Evolutionary conservation across 2,888 invertebrate genomes (phyloP).

Genomic region (Eustalomyia histrio): DNA sequence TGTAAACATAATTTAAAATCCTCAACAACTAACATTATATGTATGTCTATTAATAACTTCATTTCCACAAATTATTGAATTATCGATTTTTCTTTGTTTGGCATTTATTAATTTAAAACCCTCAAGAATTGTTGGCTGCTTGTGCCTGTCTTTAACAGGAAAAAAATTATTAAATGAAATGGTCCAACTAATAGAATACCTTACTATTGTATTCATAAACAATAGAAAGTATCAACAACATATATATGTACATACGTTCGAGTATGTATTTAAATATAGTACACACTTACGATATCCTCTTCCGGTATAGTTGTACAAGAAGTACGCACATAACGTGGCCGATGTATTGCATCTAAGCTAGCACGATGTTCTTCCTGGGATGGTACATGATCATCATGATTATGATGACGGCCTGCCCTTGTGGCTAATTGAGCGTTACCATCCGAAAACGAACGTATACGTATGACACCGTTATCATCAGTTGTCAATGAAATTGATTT

Average conservation of each 20-base stretch:
- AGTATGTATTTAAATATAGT: background rate
- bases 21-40: constrained; percentile 27
- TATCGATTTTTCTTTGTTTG: constrained; percentile 41
- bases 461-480: constrained; percentile 73
- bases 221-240: background rate
- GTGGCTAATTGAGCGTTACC: constrained; percentile 70
- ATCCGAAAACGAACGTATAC: constrained; percentile 76
- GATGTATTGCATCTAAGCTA: constrained; percentile 73
- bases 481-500: constrained; percentile 75
- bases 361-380: constrained; percentile 73
- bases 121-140: background rate
- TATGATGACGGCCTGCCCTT: constrained; percentile 67
- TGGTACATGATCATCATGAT: constrained; percentile 67
- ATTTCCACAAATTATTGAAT: constrained; percentile 41
- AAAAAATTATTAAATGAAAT: background rate
- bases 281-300: constrained; percentile 75
- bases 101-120: constrained; percentile 19
- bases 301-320: constrained; percentile 76
- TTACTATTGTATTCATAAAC: constrained; percentile 9
- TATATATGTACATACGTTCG: no score
- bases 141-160: background rate
- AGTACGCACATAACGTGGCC: constrained; percentile 73
- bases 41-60: constrained; percentile 38
- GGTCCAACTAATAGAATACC: background rate
- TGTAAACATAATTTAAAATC: background rate